Evolutionary conservation across 2,113 vertebrate species (phyloP).

Genomic region (Arenaria interpres): DNA sequence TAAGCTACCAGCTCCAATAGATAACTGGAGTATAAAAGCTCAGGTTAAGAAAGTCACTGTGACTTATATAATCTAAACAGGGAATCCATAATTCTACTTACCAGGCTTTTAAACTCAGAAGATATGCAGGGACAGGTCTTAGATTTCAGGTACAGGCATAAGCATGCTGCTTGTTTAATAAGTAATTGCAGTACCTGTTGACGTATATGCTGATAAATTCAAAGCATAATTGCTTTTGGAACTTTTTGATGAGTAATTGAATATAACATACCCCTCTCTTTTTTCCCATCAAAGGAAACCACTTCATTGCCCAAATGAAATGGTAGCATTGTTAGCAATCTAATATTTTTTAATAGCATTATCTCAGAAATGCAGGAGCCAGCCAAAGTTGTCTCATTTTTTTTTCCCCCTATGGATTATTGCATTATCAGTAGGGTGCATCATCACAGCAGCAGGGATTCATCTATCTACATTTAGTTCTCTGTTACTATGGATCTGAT

Average conservation of each 20-base stretch:
- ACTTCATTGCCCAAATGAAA: not conserved
- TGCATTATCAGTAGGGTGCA: not conserved
- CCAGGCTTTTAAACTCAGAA: not conserved
- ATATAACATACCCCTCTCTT: not conserved
- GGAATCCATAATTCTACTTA: not conserved
- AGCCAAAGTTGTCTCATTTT: not conserved
- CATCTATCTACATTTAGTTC: not conserved
- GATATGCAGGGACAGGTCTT: not conserved
- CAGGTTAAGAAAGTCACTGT: not conserved
- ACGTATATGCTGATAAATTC: not conserved
- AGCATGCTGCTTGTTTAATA: not conserved
- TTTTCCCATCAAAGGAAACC: not conserved
- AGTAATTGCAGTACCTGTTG: not conserved
- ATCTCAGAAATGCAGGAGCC: not conserved
- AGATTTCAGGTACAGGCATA: not conserved
- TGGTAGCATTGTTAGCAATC: not conserved
- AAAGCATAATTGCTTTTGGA: not conserved
- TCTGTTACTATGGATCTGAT: not conserved
- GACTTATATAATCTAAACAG: not conserved
- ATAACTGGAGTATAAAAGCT: not conserved
- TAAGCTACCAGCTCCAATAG: not conserved
- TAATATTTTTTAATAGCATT: conserved; percentile 27
- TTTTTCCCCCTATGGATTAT: not conserved
- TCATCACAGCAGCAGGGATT: not conserved
- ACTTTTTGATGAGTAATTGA: not conserved